Percentiles rank a stretch among this genome's conserved stretches.
These are phyloP conservation scores for Caenorhabditis sinica DNA, from an alignment of 2,888 invertebrate species.

Conservation along the genomic window DNA sequence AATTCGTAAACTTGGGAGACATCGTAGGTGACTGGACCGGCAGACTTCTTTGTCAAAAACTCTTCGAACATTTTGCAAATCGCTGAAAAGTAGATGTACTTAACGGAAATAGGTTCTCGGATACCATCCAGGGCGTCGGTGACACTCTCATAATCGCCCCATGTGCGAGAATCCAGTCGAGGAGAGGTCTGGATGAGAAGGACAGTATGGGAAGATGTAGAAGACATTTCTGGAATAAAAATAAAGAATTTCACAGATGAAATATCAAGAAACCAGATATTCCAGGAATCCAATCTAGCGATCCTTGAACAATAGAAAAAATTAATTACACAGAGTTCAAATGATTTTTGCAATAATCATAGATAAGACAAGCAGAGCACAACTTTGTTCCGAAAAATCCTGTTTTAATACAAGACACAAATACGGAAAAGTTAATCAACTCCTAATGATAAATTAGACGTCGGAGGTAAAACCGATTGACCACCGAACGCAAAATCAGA, in stretches of 20 bases:
- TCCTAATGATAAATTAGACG: no score
- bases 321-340: no score
- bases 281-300: background rate
- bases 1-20: slow-evolving; percentile 96
- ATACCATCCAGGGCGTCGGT: slow-evolving; percentile 84
- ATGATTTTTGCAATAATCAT: no score
- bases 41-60: slow-evolving; percentile 87
- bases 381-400: no score
- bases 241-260: background rate
- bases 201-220: slow-evolving; percentile 89
- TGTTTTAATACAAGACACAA: no score
- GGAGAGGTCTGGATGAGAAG: slow-evolving; percentile 94
- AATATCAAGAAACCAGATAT: background rate
- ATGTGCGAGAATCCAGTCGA: slow-evolving; percentile 97
- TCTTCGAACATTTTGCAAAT: slow-evolving; percentile 99
- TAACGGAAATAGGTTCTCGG: background rate
- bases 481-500: background rate
- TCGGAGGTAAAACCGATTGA: background rate
- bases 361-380: no score
- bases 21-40: slow-evolving; percentile 91
- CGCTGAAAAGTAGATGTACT: slow-evolving; percentile 84
- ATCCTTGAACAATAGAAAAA: no score
- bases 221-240: slow-evolving; percentile 18
- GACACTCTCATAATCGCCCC: slow-evolving; percentile 97
- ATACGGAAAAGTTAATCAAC: no score